Percentiles rank a stretch among this genome's conserved stretches.
Evolutionary conservation across 1,140 invertebrate species (phyloP).

Genomic region (Glossosoma conforme): DNA sequence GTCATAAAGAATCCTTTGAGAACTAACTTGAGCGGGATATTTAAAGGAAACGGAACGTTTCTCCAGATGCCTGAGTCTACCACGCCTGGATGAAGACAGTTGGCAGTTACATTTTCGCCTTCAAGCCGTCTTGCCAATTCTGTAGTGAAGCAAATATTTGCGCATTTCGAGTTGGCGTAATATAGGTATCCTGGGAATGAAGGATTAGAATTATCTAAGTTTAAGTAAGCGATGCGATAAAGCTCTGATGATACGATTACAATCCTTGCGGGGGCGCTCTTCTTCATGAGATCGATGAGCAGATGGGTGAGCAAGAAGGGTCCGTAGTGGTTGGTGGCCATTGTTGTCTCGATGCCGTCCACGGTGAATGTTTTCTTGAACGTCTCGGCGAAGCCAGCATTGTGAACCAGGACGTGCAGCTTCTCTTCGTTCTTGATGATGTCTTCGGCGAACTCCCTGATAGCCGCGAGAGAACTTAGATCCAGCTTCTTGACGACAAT

Average conservation of each 20-base stretch:
- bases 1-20: slow-evolving; percentile 69
- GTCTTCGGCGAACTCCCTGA: slow-evolving; percentile 58
- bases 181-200: slow-evolving; percentile 62
- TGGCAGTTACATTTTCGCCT: slow-evolving; percentile 74
- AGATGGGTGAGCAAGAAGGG: slow-evolving; percentile 77
- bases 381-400: slow-evolving; percentile 70
- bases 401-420: slow-evolving; percentile 79
- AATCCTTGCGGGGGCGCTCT: slow-evolving; percentile 72
- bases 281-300: slow-evolving; percentile 72
- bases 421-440: slow-evolving; percentile 58
- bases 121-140: slow-evolving; percentile 75
- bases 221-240: slow-evolving; percentile 68
- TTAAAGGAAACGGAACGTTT: slow-evolving; percentile 67
- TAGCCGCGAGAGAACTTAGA: slow-evolving; percentile 58
- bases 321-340: slow-evolving; percentile 87
- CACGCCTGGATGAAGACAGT: slow-evolving; percentile 83
- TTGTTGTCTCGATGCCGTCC: slow-evolving; percentile 80
- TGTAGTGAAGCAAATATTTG: slow-evolving; percentile 79
- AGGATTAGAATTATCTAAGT: slow-evolving; percentile 76
- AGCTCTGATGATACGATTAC: slow-evolving; percentile 81
- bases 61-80: slow-evolving; percentile 81
- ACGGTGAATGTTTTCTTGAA: slow-evolving; percentile 59
- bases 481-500: slow-evolving; percentile 60
- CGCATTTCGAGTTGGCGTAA: slow-evolving; percentile 83
- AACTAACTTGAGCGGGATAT: slow-evolving; percentile 59